Percentiles rank a stretch among this genome's conserved stretches.
phyloP scores from a whole-genome alignment of 2,113 vertebrate species.

The Ciconia boyciana region DNA sequence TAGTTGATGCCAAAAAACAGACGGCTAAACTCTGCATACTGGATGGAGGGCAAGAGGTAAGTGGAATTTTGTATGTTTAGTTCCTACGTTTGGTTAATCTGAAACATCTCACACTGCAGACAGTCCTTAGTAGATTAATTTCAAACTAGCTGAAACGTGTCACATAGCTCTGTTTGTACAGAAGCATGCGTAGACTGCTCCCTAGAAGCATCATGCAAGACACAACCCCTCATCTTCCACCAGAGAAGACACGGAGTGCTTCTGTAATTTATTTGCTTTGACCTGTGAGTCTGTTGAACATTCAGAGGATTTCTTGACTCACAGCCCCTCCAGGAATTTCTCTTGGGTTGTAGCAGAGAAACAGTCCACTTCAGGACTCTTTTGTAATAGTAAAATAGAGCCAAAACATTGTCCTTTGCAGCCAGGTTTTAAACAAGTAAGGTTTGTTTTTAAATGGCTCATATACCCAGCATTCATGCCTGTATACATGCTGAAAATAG shows the following conservation, averaged over 20 bases:
- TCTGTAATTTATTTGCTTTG: constrained; percentile 30
- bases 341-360: neutral
- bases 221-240: neutral
- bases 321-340: neutral
- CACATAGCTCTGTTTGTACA: neutral
- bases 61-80: neutral
- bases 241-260: neutral
- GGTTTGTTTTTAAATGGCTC: neutral
- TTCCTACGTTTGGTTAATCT: neutral
- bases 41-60: constrained; percentile 90
- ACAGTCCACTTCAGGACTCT: neutral
- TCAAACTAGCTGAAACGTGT: neutral
- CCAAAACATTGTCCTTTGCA: neutral
- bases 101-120: neutral
- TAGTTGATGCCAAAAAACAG: constrained; percentile 94
- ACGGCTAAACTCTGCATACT: constrained; percentile 91
- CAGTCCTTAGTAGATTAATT: neutral
- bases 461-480: neutral
- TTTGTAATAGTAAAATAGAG: neutral
- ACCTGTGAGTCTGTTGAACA: neutral
- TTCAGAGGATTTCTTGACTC: constrained; percentile 38
- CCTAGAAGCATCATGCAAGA: neutral
- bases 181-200: neutral
- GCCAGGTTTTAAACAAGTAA: neutral
- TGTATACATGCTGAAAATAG: neutral